These are phyloP conservation scores for Panagrolaimus sp. DNA, from an alignment of 1,140 invertebrate genomes.

Conservation along the genomic window DNA sequence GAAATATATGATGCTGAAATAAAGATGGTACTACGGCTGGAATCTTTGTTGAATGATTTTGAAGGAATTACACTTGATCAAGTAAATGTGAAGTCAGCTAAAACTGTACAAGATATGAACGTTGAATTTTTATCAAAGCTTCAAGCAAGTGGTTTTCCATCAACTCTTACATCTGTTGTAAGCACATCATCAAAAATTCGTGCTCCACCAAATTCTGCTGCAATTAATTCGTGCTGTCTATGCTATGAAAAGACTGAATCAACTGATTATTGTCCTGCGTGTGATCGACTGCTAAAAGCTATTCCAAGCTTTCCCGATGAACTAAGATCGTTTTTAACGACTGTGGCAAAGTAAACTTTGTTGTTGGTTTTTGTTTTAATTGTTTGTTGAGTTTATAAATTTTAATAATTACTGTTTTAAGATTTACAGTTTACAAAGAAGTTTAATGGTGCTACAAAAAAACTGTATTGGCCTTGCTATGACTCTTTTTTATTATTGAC, in stretches of 20 bases:
- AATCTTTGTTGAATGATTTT: neutral
- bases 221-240: neutral
- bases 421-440: no score
- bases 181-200: neutral
- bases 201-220: neutral
- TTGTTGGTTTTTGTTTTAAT: no score
- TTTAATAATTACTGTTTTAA: no score
- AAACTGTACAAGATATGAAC: conserved; percentile 1
- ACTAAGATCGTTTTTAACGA: no score
- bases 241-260: neutral
- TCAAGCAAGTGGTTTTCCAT: conserved; percentile 6
- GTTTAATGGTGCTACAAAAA: no score
- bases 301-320: neutral
- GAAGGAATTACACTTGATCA: neutral
- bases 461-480: no score
- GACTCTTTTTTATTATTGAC: no score
- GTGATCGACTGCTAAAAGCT: neutral
- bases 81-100: neutral
- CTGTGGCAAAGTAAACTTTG: no score
- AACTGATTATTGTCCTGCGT: neutral
- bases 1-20: conserved; percentile 7
- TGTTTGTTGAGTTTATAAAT: no score
- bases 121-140: neutral
- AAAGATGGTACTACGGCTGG: neutral
- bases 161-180: neutral